Evolutionary conservation across 64 coral and sea anemone genomes (phyloP).

Genomic region (Cladopsammia gracilis): DNA sequence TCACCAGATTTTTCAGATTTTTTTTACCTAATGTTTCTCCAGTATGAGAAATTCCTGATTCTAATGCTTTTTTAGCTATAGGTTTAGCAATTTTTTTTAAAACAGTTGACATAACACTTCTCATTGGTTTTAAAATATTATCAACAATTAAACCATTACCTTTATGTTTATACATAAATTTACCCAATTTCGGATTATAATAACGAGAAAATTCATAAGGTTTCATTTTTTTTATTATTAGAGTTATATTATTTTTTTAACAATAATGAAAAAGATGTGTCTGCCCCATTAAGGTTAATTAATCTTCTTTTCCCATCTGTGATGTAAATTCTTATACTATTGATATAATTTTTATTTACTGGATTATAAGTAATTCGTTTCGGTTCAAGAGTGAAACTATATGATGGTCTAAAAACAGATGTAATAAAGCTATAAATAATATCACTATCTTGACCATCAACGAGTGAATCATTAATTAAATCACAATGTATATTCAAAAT

Average conservation of each 20-base stretch:
- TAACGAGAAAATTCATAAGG: not conserved
- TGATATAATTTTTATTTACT: not conserved
- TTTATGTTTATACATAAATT: not conserved
- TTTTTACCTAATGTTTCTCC: not conserved
- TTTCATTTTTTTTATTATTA: not conserved
- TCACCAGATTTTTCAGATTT: not conserved
- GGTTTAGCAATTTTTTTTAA: not conserved
- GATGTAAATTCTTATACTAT: not conserved
- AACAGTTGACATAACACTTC: not conserved
- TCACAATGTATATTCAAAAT: not conserved
- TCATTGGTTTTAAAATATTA: slow-evolving; percentile 1
- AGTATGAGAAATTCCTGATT: not conserved
- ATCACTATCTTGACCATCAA: not conserved
- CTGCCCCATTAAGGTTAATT: not conserved
- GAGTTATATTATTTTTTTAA: not conserved
- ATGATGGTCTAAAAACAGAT: not conserved
- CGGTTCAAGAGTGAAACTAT: not conserved
- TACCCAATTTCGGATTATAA: not conserved
- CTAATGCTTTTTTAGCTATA: not conserved
- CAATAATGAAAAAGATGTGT: not conserved
- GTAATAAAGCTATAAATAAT: not conserved
- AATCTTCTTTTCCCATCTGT: not conserved
- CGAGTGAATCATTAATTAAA: not conserved
- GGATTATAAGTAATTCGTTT: not conserved
- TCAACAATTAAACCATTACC: not conserved